Conservation (phyloP, 1,140 invertebrate genomes). For the Acromyrmex heyeri region DNA sequence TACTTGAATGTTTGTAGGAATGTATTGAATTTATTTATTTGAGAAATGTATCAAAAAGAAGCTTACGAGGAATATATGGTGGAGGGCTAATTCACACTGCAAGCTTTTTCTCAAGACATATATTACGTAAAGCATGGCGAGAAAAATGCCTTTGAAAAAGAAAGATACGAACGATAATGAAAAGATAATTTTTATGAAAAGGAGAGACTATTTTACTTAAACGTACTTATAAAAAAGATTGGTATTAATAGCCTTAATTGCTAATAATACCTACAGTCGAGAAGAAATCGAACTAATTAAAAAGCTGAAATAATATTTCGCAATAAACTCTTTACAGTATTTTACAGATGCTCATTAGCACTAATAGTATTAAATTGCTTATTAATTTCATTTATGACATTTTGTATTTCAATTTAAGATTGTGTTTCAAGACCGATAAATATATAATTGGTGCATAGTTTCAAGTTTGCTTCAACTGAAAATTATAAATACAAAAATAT, state of each 20-base stretch:
- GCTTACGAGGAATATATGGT: constrained; percentile 19
- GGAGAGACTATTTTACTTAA: background rate
- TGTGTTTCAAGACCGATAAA: too few relatives aligned
- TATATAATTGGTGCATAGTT: too few relatives aligned
- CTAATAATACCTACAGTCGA: background rate
- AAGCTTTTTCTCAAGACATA: constrained; percentile 15
- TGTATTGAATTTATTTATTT: constrained; percentile 30
- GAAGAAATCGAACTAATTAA: background rate
- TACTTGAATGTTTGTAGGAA: constrained; percentile 29
- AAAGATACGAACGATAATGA: background rate
- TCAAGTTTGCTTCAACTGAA: too few relatives aligned
- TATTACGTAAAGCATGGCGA: constrained; percentile 3
- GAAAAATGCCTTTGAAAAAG: background rate
- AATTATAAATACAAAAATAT: too few relatives aligned
- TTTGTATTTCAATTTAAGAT: too few relatives aligned
- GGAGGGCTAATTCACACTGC: background rate
- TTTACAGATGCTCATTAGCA: too few relatives aligned
- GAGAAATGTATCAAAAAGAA: background rate
- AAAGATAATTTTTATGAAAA: background rate
- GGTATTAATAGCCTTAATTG: background rate
- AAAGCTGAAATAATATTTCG: background rate
- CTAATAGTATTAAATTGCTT: too few relatives aligned
- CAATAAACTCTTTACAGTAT: too few relatives aligned
- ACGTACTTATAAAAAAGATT: background rate
- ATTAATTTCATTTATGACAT: too few relatives aligned